Evolutionary conservation across 2,888 invertebrate genomes (phyloP).

Genomic region (Herminia tarsipennalis): DNA sequence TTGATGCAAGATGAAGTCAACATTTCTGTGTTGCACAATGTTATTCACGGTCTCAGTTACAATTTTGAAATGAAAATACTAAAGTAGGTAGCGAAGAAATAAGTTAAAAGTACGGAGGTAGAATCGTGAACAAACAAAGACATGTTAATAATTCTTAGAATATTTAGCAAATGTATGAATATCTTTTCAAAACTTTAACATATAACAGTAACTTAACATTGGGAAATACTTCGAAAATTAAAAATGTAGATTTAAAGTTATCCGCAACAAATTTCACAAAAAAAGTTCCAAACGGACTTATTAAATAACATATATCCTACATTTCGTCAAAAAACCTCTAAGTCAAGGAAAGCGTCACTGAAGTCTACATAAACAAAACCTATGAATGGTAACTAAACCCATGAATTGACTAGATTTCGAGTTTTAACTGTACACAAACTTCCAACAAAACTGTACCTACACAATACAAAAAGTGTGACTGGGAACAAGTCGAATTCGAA

Average conservation of each 20-base stretch:
- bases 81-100: slow-evolving; percentile 8
- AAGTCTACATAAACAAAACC: slow-evolving; percentile 18
- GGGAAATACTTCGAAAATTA: not conserved
- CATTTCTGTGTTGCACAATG: slow-evolving; percentile 46
- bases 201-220: not conserved
- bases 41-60: slow-evolving; percentile 10
- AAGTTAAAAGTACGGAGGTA: slow-evolving; percentile 3
- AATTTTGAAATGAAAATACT: slow-evolving; percentile 1
- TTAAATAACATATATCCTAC: slow-evolving; percentile 17
- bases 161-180: not conserved
- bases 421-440: slow-evolving; percentile 31
- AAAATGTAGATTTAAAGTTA: not conserved
- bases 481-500: slow-evolving; percentile 47
- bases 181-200: not conserved
- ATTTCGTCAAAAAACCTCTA: slow-evolving; percentile 6
- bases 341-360: slow-evolving; percentile 22
- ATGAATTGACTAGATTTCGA: slow-evolving; percentile 39
- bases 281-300: slow-evolving; percentile 1
- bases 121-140: slow-evolving; percentile 21
- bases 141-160: not conserved
- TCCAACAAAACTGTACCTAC: slow-evolving; percentile 26
- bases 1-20: slow-evolving; percentile 34
- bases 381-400: slow-evolving; percentile 1
- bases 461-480: slow-evolving; percentile 42
- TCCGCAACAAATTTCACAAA: slow-evolving; percentile 5